Evolutionary conservation across 1,140 invertebrate genomes (phyloP), one percentile per base, ranked within the genome.

Genomic region (Calephelis virginiensis): DNA sequence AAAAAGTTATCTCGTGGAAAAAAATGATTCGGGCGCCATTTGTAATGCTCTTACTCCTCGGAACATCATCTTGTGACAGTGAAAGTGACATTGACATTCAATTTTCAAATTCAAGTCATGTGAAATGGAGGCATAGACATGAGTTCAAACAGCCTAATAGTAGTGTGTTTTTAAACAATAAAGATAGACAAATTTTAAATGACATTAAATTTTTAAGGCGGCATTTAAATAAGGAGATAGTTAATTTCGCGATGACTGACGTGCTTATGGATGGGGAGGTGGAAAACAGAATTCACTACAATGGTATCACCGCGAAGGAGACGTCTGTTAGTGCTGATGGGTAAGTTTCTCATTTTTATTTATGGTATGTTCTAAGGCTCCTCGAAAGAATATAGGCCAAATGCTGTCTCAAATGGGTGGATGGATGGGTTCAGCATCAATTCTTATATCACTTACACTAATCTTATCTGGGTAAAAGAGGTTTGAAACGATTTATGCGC

Each of bases 221-320:
- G 1, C 77, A 82, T 74, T 74, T 90, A 38, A 88, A 86, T 68
- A 86, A 74, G 53, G 85, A 90, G 64, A 82, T 92, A 28, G 81
- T 86, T 50, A 93, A 94, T 82, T 94, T 94, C 78, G 81, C 94
- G 61, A 91, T 93, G 72, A 92, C 85, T 3, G 94, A 94, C 66
- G 81, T 81, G 45, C 81, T 95, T 8, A 72, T 91, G 38, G 94
- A 95, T 75, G 94, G 94, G 14, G 94, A 95, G 69, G 81, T 92
- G 49, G 94, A 95, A 79, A 92, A 91, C 2, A 81, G 94, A 14
- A 89, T 95, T 28, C 92, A 93, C 77, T 94, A 83, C 69, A 92
- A 93, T 64, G 93, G 93, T 9, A 80, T 95, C 14, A 93, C 92
- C 6, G 94, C 93, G 37, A 94, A 94, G 75, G 94, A 95, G 78